These are phyloP conservation scores for Chaetops frenatus DNA, from an alignment of 2,113 vertebrate genomes.

Conservation along the genomic window DNA sequence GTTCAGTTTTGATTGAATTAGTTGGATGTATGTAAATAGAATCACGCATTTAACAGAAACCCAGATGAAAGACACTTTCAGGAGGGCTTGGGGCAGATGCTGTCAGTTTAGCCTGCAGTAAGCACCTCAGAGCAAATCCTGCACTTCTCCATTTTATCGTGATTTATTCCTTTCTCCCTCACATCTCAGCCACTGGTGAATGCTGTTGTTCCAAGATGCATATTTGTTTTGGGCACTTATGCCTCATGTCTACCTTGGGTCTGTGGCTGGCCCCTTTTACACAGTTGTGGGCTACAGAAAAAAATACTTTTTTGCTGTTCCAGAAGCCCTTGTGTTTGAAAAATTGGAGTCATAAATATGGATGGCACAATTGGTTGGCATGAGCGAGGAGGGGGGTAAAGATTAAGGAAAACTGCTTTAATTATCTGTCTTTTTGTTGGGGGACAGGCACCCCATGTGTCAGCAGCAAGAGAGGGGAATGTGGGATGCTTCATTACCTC, in stretches of 20 bases:
- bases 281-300: not conserved
- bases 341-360: not conserved
- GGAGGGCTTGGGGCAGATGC: not conserved
- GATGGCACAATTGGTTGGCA: not conserved
- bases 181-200: not conserved
- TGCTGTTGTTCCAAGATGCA: not conserved
- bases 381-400: not conserved
- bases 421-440: not conserved
- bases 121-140: slow-evolving; percentile 4
- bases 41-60: not conserved
- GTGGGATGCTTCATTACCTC: not conserved
- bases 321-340: not conserved
- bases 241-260: not conserved
- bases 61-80: slow-evolving; percentile 35
- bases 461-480: not conserved
- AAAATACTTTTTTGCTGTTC: not conserved
- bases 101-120: not conserved
- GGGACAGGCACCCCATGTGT: fast-evolving
- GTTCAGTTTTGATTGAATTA: slow-evolving; percentile 59
- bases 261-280: not conserved
- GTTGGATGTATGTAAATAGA: slow-evolving; percentile 51
- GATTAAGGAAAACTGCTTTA: not conserved
- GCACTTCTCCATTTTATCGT: not conserved
- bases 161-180: not conserved
- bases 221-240: not conserved